Conservation (phyloP, 2,113 vertebrate genomes). For the Rhinogobius similis region DNA sequence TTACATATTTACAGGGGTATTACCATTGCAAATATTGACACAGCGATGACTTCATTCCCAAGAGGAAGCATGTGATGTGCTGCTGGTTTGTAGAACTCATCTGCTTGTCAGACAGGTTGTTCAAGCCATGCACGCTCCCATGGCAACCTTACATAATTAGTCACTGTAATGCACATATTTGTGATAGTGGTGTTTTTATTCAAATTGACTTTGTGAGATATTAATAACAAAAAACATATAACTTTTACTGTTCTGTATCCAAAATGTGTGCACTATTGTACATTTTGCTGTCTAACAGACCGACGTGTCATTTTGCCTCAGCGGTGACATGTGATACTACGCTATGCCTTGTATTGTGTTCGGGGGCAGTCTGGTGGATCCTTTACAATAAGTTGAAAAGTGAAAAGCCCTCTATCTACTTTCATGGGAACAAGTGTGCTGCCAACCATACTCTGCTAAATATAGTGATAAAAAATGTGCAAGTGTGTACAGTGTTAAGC, state of each 20-base stretch:
- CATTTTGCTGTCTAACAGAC: conserved; percentile 13
- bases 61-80: conserved; percentile 73
- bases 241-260: neutral
- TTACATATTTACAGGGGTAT: conserved; percentile 65
- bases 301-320: conserved; percentile 34
- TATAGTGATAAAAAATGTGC: conserved; percentile 19
- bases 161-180: conserved; percentile 40
- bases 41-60: conserved; percentile 67
- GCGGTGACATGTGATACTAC: conserved; percentile 57
- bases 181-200: conserved; percentile 15
- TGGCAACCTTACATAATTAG: conserved; percentile 45
- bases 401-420: conserved; percentile 72
- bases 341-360: conserved; percentile 46
- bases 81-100: conserved; percentile 46
- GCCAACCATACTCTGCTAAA: conserved; percentile 35
- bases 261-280: conserved; percentile 15
- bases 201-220: conserved; percentile 35
- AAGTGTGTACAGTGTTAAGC: conserved; percentile 4
- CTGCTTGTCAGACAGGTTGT: conserved; percentile 68
- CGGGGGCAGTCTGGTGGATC: conserved; percentile 33
- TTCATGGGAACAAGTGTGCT: conserved; percentile 68
- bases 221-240: neutral
- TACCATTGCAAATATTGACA: conserved; percentile 78
- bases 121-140: conserved; percentile 36
- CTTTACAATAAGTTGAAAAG: conserved; percentile 55